These are phyloP conservation scores for Smutsia temminckii DNA, from an alignment of 2,797 vertebrate species.

Conservation along the genomic window DNA sequence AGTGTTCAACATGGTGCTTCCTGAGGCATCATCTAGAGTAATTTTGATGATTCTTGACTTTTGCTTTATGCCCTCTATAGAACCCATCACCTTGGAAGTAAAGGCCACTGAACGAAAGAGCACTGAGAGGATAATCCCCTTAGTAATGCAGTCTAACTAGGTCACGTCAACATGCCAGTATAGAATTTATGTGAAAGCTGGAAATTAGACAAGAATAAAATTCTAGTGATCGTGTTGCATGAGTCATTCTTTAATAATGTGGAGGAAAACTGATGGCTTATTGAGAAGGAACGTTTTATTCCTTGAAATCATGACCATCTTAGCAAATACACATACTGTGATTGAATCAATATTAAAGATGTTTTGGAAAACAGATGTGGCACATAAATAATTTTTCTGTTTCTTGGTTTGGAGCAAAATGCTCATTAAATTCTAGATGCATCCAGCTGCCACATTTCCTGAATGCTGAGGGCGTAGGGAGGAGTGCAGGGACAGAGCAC, in stretches of 20 bases:
- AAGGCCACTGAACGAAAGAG: background rate
- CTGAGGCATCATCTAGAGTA: background rate
- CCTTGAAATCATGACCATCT: slow-evolving; percentile 49
- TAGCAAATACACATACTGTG: slow-evolving; percentile 56
- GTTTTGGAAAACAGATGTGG: slow-evolving; percentile 67
- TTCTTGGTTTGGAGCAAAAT: slow-evolving; percentile 66
- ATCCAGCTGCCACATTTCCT: slow-evolving; percentile 43
- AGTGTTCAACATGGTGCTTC: background rate
- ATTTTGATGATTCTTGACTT: background rate
- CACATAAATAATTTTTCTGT: slow-evolving; percentile 67
- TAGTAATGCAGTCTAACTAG: background rate
- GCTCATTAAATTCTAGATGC: slow-evolving; percentile 70
- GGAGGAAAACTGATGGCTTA: slow-evolving; percentile 42
- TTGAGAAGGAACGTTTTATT: slow-evolving; percentile 62
- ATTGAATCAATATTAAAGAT: slow-evolving; percentile 52
- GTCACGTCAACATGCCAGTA: background rate
- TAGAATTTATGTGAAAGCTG: background rate
- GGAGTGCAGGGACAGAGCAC: background rate
- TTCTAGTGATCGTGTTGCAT: background rate
- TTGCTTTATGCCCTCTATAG: slow-evolving; percentile 2
- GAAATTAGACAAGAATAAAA: slow-evolving; percentile 16
- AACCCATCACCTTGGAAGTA: background rate
- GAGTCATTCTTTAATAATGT: slow-evolving; percentile 15
- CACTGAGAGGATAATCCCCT: slow-evolving; percentile 5
- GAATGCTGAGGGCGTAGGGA: slow-evolving; percentile 10